These are phyloP conservation scores for Didymodactylos carnosus DNA, from an alignment of 2,888 invertebrate species.

Conservation along the genomic window DNA sequence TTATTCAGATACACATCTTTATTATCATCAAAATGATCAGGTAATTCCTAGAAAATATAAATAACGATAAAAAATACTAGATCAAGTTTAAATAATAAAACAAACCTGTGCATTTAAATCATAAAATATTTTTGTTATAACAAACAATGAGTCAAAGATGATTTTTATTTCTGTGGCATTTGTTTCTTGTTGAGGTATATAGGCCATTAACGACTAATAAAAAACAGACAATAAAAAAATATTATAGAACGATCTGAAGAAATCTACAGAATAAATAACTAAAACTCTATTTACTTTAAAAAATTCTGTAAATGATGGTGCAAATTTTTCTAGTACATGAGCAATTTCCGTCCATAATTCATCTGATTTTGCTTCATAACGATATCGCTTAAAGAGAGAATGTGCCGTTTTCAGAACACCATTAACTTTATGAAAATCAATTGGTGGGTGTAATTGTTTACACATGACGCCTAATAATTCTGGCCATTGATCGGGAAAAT, in stretches of 20 bases:
- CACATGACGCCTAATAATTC: conserved; percentile 78
- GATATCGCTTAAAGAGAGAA: conserved; percentile 81
- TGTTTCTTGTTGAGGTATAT: background rate
- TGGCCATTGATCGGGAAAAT: conserved; percentile 92
- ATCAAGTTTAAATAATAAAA: background rate
- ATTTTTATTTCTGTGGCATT: conserved; percentile 47
- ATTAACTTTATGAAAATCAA: conserved; percentile 73
- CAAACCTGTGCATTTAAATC: conserved; percentile 65
- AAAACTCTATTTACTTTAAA: conserved; percentile 46
- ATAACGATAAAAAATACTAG: background rate
- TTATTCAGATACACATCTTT: conserved; percentile 84
- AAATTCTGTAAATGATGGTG: conserved; percentile 74
- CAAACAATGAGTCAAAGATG: conserved; percentile 65
- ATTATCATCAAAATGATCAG: conserved; percentile 96
- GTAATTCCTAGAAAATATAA: conserved; percentile 47
- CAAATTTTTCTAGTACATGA: conserved; percentile 75
- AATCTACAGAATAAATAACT: background rate
- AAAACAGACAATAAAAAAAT: background rate
- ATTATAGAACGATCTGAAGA: background rate
- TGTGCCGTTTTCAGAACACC: conserved; percentile 83
- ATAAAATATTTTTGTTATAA: conserved; percentile 83
- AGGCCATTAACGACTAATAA: background rate
- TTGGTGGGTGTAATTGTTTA: conserved; percentile 43
- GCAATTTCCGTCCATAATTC: conserved; percentile 88
- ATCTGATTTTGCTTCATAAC: conserved; percentile 84